phyloP scores from a whole-genome alignment of 1,140 invertebrate species.

The Metaphire vulgaris region DNA sequence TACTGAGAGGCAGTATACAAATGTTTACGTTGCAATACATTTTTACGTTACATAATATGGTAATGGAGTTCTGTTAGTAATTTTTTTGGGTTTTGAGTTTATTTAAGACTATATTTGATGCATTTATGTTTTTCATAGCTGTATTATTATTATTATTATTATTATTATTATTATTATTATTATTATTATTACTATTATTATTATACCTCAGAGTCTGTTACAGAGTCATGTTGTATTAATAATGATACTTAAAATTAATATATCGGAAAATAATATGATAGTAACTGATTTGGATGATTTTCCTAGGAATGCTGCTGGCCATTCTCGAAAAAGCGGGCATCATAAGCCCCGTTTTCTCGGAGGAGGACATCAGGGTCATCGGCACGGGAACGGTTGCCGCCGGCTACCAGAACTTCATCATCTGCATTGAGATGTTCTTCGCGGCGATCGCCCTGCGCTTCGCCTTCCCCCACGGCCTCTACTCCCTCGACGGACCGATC shows the following conservation, averaged over 20 bases:
- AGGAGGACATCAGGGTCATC: slow-evolving; percentile 61
- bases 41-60: no score
- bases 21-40: no score
- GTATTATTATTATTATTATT: not conserved
- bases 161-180: not conserved
- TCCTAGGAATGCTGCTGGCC: slow-evolving; percentile 84
- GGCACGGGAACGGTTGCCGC: slow-evolving; percentile 92
- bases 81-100: no score
- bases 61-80: no score
- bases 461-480: slow-evolving; percentile 70
- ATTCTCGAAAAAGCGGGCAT: slow-evolving; percentile 91
- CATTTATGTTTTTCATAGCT: no score
- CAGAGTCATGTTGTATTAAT: not conserved
- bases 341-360: slow-evolving; percentile 79
- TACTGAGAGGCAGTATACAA: not conserved
- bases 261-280: no score
- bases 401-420: slow-evolving; percentile 98
- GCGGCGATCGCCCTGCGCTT: slow-evolving; percentile 91
- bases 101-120: no score
- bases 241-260: not conserved
- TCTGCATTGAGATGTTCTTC: slow-evolving; percentile 99
- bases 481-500: slow-evolving; percentile 14
- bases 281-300: no score
- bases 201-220: not conserved
- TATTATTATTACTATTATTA: not conserved